Evolutionary conservation across 2,113 vertebrate genomes (phyloP).

Genomic region (zebrafish (Danio rerio)): GRCz12tu NC_133184.1:44954001-44954500

Average conservation of each 20-base stretch:
- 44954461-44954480: too few species aligned
- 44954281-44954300: background rate
- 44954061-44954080: too few species aligned
- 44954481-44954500: too few species aligned
- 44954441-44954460: too few species aligned
- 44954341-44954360: background rate
- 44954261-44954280: background rate
- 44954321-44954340: background rate
- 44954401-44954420: too few species aligned
- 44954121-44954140: background rate
- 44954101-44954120: background rate
- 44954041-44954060: too few species aligned
- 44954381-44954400: too few species aligned
- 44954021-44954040: too few species aligned
- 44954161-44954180: background rate
- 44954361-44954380: too few species aligned
- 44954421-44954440: too few species aligned
- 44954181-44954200: background rate
- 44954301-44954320: background rate
- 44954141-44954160: background rate
- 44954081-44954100: background rate
- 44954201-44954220: background rate
- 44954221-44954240: background rate
- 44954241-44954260: background rate
- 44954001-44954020: too few species aligned